A percentile compares a stretch with the other conserved stretches of the same genome.
Evolutionary conservation across 1,140 invertebrate genomes (phyloP).

Genomic region (Pseudomyrmex gracilis): DNA sequence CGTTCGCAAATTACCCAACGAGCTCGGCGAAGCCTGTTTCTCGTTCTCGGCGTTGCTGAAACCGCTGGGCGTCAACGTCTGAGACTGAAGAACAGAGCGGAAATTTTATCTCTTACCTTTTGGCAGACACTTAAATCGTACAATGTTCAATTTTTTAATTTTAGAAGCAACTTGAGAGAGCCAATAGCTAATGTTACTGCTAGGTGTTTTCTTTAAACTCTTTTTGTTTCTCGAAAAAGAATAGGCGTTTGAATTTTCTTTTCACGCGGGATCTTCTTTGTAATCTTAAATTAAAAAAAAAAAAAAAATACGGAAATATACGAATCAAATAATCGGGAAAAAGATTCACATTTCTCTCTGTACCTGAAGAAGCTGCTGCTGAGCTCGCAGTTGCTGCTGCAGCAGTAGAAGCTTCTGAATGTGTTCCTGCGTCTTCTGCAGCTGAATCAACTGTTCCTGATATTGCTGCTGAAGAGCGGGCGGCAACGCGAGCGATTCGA

Average conservation of each 20-base stretch:
- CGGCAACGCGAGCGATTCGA: conserved; percentile 74
- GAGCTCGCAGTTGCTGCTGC: conserved; percentile 81
- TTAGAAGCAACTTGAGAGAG: too few relatives aligned
- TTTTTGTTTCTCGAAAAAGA: too few relatives aligned
- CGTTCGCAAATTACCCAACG: conserved; percentile 71
- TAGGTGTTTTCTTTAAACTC: too few relatives aligned
- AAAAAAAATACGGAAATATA: background rate
- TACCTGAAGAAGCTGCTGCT: conserved; percentile 82
- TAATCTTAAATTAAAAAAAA: background rate
- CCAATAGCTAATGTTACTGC: too few relatives aligned
- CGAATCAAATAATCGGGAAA: too few relatives aligned
- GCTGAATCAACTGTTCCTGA: conserved; percentile 81
- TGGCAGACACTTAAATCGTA: too few relatives aligned
- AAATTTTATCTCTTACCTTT: too few relatives aligned
- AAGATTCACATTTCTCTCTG: background rate
- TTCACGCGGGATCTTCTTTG: too few relatives aligned
- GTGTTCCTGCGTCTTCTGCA: conserved; percentile 83
- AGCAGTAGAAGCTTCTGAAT: conserved; percentile 81
- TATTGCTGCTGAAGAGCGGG: conserved; percentile 82
- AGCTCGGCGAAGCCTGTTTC: conserved; percentile 73
- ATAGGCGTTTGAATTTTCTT: too few relatives aligned
- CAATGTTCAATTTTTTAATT: too few relatives aligned
- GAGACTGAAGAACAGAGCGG: conserved; percentile 69
- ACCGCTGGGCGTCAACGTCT: conserved; percentile 76
- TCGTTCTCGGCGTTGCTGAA: conserved; percentile 74